Conservation (phyloP, 2,113 vertebrate genomes). For the Saccopteryx leptura region DNA sequence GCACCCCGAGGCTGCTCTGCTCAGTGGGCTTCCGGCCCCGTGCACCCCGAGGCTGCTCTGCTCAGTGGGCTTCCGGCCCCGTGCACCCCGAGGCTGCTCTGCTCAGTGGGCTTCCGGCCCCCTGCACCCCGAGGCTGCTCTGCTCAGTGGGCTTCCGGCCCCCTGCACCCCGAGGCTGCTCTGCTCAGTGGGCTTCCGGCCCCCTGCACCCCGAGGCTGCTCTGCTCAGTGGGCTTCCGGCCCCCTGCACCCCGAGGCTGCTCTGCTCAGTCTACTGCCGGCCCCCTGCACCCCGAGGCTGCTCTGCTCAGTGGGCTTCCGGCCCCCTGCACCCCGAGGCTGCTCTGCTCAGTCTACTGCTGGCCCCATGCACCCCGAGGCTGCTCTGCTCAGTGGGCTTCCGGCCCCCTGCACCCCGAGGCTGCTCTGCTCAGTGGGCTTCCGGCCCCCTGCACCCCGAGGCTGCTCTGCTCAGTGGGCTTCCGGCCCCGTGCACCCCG, state of each 20-base stretch:
- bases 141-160: no score
- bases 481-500: background rate
- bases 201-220: rapidly evolving
- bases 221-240: no score
- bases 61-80: no score
- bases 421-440: no score
- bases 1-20: background rate
- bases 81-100: background rate
- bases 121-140: rapidly evolving
- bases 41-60: background rate
- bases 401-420: rapidly evolving
- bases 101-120: no score
- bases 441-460: rapidly evolving
- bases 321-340: rapidly evolving
- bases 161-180: rapidly evolving
- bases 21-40: no score
- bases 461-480: no score
- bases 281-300: rapidly evolving
- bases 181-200: no score
- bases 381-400: no score
- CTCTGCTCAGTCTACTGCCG: no score
- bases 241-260: rapidly evolving
- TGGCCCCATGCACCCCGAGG: rapidly evolving
- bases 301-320: no score
- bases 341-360: no score